Evolutionary conservation across 1,140 invertebrate genomes (phyloP), one percentile per base, ranked within the genome.

Genomic region (Uloborus diversus): DNA sequence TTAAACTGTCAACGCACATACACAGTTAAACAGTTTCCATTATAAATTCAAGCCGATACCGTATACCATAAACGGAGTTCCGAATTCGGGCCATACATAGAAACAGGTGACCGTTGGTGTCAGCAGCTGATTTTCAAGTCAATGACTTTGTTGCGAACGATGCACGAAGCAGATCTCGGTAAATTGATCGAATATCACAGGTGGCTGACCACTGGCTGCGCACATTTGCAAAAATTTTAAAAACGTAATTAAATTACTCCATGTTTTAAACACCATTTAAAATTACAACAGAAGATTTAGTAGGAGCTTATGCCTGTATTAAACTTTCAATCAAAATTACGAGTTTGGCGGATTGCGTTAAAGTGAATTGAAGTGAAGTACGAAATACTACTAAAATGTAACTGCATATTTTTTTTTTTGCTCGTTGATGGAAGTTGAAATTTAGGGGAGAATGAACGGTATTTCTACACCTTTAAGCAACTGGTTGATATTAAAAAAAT

Each of bases 91-190:
- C 68, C 68, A 61, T 47, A 27, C 49, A 20, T 11, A 56, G 53
- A 20, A 57, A 49, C 20, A 32, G 47, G 53, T 14, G 53, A 51
- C 33, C 35, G 11, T 61, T 37, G 56, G 61, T 53, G 61, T 61
- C 27, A 78, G 73, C 73, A 78, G 73, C 73, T 75, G 73, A 78
- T 78, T 78, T 78, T 78, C 73, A 78, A 65, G 47, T 78, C 73
- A 78, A 42, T 35, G 49, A 65, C 73, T 65, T 78, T 78, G 73
- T 78, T 78, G 73, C 73, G 73, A 78, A 66, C 42, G 73, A 65
- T 78, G 73, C 61, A 37, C 32, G n/a, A 30, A 61, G 53, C 59
- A 42, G 27, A 25, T 17, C 33, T 42, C 17, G n/a, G n/a, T 20
- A 62, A 20, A 25, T 65, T 7, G 3, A 65, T 11, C 11, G 3